Evolutionary conservation across 2,888 invertebrate genomes (phyloP).

Genomic region (Limnephilus lunatus): DNA sequence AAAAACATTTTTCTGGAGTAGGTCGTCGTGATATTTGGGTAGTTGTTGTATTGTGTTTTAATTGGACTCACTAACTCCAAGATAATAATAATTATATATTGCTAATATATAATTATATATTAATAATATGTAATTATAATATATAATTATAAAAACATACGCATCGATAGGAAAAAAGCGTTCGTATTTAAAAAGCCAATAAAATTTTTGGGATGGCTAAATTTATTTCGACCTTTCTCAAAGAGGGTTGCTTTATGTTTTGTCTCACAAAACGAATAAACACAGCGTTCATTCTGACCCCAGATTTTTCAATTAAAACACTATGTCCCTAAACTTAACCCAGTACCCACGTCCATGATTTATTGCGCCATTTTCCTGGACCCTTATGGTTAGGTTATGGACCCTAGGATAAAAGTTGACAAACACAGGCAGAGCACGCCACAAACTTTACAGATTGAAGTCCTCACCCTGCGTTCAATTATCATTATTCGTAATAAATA

Average conservation of each 20-base stretch:
- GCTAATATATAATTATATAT: too few relatives aligned
- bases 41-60: too few relatives aligned
- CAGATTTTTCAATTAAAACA: not conserved
- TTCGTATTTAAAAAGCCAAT: not conserved
- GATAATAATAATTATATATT: too few relatives aligned
- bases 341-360: not conserved
- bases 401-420: not conserved
- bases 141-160: too few relatives aligned
- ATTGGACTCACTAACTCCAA: too few relatives aligned
- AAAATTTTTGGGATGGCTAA: not conserved
- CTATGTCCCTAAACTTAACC: not conserved
- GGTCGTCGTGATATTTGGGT: too few relatives aligned
- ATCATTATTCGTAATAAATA: not conserved
- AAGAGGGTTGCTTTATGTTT: not conserved
- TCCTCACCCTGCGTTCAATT: not conserved
- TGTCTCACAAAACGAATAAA: not conserved
- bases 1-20: too few relatives aligned
- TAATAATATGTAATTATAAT: too few relatives aligned
- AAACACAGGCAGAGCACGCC: not conserved
- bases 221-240: not conserved
- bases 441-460: not conserved
- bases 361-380: not conserved
- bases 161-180: not conserved
- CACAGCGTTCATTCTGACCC: not conserved
- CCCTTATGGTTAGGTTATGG: not conserved